A percentile compares a stretch with the other conserved stretches of the same genome.
Conservation (phyloP, 2,888 invertebrate species). For the Lacanobia oleracea region DNA sequence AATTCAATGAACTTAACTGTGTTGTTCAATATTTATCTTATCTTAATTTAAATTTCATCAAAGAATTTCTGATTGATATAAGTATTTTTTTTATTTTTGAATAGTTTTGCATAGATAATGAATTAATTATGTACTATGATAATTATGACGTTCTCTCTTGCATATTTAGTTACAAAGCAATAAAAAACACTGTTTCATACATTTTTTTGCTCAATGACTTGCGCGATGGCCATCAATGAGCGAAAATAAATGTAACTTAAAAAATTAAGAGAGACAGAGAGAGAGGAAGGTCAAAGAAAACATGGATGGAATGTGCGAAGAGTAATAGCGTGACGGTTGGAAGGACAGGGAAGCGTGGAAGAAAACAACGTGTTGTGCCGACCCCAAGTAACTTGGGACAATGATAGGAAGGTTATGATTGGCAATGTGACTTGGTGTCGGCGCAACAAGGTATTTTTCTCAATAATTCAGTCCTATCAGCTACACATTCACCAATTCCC, state of each 20-base stretch:
- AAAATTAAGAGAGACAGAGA: too few species aligned
- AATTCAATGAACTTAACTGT: slow-evolving; percentile 27
- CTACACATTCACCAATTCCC: too few species aligned
- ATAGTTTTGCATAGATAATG: slow-evolving; percentile 17
- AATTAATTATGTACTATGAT: not conserved
- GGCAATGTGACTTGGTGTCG: too few species aligned
- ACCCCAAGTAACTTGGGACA: too few species aligned
- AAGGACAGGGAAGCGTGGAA: too few species aligned
- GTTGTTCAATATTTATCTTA: slow-evolving; percentile 19
- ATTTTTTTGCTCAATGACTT: not conserved
- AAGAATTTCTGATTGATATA: slow-evolving; percentile 17
- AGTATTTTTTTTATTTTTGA: not conserved
- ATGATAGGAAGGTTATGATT: too few species aligned
- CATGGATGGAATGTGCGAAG: too few species aligned
- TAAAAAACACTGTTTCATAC: not conserved
- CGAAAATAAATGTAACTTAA: not conserved
- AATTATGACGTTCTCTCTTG: not conserved
- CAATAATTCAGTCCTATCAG: too few species aligned
- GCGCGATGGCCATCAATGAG: not conserved
- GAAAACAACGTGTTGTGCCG: too few species aligned
- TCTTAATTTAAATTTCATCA: slow-evolving; percentile 23
- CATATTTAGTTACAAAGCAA: not conserved
- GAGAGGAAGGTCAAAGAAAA: too few species aligned
- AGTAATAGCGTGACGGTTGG: too few species aligned
- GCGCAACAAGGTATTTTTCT: too few species aligned